These are phyloP conservation scores for Astropecten irregularis DNA, from an alignment of 53 echinoderm and acorn worm genomes.

Conservation along the genomic window DNA sequence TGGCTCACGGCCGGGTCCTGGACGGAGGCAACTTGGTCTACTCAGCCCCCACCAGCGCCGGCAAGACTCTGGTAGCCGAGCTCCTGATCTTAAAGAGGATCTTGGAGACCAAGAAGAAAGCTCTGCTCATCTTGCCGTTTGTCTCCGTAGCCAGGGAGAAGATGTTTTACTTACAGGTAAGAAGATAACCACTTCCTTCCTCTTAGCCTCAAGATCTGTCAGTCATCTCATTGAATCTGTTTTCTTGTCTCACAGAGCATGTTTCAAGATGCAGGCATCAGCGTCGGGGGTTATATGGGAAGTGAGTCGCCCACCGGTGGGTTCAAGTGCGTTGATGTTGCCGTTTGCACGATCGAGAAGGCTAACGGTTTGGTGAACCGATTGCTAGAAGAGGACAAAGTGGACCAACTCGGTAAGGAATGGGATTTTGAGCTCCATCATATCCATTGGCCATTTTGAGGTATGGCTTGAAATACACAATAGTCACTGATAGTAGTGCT, in stretches of 20 bases:
- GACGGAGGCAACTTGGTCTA: constrained; percentile 94
- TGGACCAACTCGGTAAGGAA: constrained; percentile 87
- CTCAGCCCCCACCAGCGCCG: constrained; percentile 98
- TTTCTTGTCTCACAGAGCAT: constrained; percentile 60
- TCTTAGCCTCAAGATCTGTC: neutral
- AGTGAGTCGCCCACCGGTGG: constrained; percentile 86
- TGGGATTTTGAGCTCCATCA: neutral
- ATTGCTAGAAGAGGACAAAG: constrained; percentile 84
- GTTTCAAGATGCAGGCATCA: constrained; percentile 84
- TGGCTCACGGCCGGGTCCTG: constrained; percentile 72
- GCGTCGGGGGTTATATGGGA: constrained; percentile 97
- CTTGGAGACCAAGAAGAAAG: constrained; percentile 96
- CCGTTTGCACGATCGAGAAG: constrained; percentile 96
- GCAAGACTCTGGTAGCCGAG: constrained; percentile 98
- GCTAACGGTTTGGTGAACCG: constrained; percentile 95
- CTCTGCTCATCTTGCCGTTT: constrained; percentile 92
- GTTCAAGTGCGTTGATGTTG: constrained; percentile 75
- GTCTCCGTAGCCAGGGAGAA: constrained; percentile 96
- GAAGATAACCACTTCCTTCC: neutral
- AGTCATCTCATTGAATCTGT: neutral
- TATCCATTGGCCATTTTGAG: too few species aligned
- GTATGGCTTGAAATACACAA: too few species aligned
- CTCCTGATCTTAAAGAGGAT: constrained; percentile 90
- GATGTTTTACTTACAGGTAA: constrained; percentile 98
- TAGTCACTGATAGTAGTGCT: too few species aligned